Evolutionary conservation across 2,888 invertebrate genomes (phyloP).

Genomic region (Caenorhabditis panamensis): DNA sequence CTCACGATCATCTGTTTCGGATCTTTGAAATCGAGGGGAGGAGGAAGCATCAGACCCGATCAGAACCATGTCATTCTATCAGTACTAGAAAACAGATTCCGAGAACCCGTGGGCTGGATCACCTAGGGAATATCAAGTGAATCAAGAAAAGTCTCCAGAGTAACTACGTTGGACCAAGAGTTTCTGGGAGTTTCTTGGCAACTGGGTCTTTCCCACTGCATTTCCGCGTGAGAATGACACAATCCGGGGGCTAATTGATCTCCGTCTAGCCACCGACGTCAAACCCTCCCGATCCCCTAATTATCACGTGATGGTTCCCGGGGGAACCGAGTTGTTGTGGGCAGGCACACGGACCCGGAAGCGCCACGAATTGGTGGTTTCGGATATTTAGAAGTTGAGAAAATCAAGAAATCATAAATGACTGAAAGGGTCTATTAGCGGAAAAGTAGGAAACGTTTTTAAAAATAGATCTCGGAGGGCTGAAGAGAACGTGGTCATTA

Average conservation of each 20-base stretch:
- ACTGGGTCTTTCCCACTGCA: background rate
- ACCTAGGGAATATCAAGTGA: background rate
- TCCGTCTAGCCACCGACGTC: constrained; percentile 2
- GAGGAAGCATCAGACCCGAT: background rate
- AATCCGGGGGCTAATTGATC: background rate
- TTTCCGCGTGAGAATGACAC: background rate
- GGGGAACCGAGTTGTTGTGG: background rate
- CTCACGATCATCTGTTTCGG: too few species aligned
- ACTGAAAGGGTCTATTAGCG: too few species aligned
- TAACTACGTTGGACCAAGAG: background rate
- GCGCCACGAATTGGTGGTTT: too few species aligned
- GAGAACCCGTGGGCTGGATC: background rate
- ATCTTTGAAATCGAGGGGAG: too few species aligned
- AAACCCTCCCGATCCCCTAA: background rate
- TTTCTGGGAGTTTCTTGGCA: background rate
- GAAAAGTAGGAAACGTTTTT: too few species aligned
- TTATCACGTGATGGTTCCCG: background rate
- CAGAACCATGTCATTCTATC: background rate
- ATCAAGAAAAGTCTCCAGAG: background rate
- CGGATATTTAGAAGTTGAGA: background rate
- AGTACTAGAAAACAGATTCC: background rate
- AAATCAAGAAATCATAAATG: background rate
- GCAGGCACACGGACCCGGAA: background rate
- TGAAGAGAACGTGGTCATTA: too few species aligned
- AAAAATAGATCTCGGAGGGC: too few species aligned